Evolutionary conservation across 2,113 vertebrate species (phyloP).

Genomic region (Halichoeres trimaculatus): DNA sequence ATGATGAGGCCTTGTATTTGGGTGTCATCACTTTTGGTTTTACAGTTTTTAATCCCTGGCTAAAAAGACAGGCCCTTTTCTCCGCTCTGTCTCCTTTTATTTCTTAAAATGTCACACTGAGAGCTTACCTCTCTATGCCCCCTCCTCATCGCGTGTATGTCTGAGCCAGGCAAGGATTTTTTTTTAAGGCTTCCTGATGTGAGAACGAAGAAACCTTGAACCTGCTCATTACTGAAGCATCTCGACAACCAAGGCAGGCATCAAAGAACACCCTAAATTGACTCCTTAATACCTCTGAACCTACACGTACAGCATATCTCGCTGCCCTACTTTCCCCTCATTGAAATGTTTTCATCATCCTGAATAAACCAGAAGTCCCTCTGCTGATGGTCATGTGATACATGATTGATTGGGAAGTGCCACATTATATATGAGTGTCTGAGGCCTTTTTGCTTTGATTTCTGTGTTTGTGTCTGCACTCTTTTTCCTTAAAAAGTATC

Average conservation of each 20-base stretch:
- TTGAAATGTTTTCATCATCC: constrained; percentile 40
- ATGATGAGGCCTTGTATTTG: constrained; percentile 19
- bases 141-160: constrained; percentile 35
- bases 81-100: constrained; percentile 3
- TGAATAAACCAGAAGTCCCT: constrained; percentile 20
- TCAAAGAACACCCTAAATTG: constrained; percentile 64
- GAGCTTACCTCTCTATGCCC: constrained; percentile 31
- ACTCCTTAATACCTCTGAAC: constrained; percentile 62
- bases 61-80: constrained; percentile 8
- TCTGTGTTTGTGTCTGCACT: background rate
- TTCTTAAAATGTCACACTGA: constrained; percentile 24
- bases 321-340: constrained; percentile 40
- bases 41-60: constrained; percentile 20
- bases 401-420: background rate
- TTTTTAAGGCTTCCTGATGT: constrained; percentile 54
- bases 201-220: constrained; percentile 48
- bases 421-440: background rate
- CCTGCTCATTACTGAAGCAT: constrained; percentile 64
- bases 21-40: constrained; percentile 24
- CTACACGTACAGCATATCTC: constrained; percentile 30
- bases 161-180: constrained; percentile 30
- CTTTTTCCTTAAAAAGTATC: background rate
- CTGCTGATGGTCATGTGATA: background rate
- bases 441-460: background rate
- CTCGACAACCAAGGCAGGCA: constrained; percentile 42